Evolutionary conservation across 2,888 invertebrate species (phyloP), one percentile per base, ranked within the genome.

Genomic region (Hymenopus coronatus): DNA sequence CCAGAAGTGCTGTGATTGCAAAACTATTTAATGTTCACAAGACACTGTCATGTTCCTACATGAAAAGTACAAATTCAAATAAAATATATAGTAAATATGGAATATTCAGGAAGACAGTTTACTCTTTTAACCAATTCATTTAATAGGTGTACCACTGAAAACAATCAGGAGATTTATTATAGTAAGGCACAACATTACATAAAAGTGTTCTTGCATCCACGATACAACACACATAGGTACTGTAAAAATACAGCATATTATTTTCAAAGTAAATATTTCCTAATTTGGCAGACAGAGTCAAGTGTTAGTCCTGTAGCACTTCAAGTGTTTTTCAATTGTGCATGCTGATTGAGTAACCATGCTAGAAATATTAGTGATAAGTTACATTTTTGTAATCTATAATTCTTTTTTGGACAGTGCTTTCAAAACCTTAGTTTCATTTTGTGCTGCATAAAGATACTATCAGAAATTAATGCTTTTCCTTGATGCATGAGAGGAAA

Each of bases 151-250:
- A 70, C 54, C 54, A 70, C 54, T 20, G 54, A 70, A 70, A 70
- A 70, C 54, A 70, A 70, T 20, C 54, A 40, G n/a, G 85, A 85
- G n/a, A 28, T 85, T 25, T 46, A 46, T 85, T 33, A 84, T 33
- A 85, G 85, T 86, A 86, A 86, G 86, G 86, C 86, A 86, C 86
- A 86, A 28, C 28, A 28, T 83, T 28, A 27, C 30, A 83, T 83
- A 15, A 30, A 83, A 83, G 20, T 20, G 27, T 30, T 83, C 28
- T 25, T 83, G 30, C 28, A 83, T 83, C 20, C 28, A 20, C 83
- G 15, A 7, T 70, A 20, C 54, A 70, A 70, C 12, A 12, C 40
- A 40, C 40, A 12, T 9, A 70, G 20, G 20, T 25, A 70, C 25
- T 70, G 25, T 70, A 70, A 70, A 70, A 70, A 70, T n/a, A 70